Conservation (phyloP, 2,888 invertebrate genomes). For the Heteromyza rotundicornis region DNA sequence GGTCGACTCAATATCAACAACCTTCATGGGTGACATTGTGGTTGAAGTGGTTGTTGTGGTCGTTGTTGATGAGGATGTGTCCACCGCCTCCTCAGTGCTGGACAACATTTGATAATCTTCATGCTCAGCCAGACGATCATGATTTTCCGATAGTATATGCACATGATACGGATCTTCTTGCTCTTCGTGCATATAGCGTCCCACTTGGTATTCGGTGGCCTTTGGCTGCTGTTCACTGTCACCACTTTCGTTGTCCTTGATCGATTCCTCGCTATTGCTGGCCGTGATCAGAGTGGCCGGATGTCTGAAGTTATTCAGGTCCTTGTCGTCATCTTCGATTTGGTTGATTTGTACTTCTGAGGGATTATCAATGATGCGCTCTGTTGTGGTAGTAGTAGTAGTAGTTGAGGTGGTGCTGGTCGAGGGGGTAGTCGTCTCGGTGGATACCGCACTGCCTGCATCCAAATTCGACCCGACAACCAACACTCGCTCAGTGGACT, state of each 20-base stretch:
- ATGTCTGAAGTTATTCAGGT: slow-evolving; percentile 56
- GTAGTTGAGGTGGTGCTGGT: slow-evolving; percentile 7
- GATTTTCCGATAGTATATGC: slow-evolving; percentile 57
- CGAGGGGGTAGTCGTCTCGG: neutral
- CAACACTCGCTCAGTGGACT: neutral
- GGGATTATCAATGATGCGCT: slow-evolving; percentile 36
- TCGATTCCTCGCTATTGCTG: slow-evolving; percentile 49
- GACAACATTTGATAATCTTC: slow-evolving; percentile 57
- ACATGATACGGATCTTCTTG: slow-evolving; percentile 56
- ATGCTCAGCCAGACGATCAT: slow-evolving; percentile 57
- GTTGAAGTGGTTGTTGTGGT: slow-evolving; percentile 22
- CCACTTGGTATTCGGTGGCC: neutral
- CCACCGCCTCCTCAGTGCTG: slow-evolving; percentile 45
- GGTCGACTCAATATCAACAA: slow-evolving; percentile 24
- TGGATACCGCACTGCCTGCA: neutral
- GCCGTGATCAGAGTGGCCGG: slow-evolving; percentile 56
- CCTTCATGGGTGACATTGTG: slow-evolving; percentile 26
- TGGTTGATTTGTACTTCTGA: slow-evolving; percentile 48
- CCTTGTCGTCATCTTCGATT: slow-evolving; percentile 52
- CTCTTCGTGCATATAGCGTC: neutral
- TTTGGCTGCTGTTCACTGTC: slow-evolving; percentile 11
- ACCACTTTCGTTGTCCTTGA: slow-evolving; percentile 26
- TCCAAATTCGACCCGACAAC: neutral
- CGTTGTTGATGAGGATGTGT: slow-evolving; percentile 29
- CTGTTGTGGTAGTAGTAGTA: slow-evolving; percentile 36